A percentile compares a stretch with the other conserved stretches of the same genome.
Conservation (phyloP, 2,888 invertebrate genomes). For the Sialis fuliginosa region DNA sequence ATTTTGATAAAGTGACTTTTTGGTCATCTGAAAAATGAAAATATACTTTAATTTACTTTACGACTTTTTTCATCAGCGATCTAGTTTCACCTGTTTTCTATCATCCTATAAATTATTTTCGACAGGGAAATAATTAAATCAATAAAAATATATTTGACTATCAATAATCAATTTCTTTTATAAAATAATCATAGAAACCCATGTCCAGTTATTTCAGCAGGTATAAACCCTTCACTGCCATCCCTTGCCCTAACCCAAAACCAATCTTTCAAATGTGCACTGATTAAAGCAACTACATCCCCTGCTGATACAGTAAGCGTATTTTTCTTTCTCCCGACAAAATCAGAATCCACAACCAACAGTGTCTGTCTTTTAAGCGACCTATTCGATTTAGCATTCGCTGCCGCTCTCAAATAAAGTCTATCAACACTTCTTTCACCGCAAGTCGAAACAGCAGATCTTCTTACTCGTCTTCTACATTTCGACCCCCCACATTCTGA, state of each 20-base stretch:
- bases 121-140: no score
- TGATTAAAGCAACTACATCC: constrained; percentile 54
- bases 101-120: no score
- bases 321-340: constrained; percentile 34
- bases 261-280: constrained; percentile 43
- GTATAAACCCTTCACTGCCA: constrained; percentile 58
- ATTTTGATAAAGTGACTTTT: no score
- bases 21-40: no score
- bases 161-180: neutral
- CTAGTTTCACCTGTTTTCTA: no score
- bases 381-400: constrained; percentile 26
- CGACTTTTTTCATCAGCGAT: no score
- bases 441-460: constrained; percentile 25
- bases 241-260: constrained; percentile 56
- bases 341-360: constrained; percentile 51
- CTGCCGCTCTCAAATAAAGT: constrained; percentile 44
- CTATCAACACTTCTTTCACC: constrained; percentile 58
- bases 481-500: constrained; percentile 48
- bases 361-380: constrained; percentile 42
- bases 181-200: constrained; percentile 42
- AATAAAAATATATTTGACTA: no score
- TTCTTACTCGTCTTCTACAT: constrained; percentile 17
- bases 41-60: no score
- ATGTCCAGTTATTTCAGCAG: constrained; percentile 58
- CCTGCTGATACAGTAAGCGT: constrained; percentile 48